These are phyloP conservation scores for Chloroceryle inda DNA, from an alignment of 2,797 vertebrate species.

Conservation along the genomic window DNA sequence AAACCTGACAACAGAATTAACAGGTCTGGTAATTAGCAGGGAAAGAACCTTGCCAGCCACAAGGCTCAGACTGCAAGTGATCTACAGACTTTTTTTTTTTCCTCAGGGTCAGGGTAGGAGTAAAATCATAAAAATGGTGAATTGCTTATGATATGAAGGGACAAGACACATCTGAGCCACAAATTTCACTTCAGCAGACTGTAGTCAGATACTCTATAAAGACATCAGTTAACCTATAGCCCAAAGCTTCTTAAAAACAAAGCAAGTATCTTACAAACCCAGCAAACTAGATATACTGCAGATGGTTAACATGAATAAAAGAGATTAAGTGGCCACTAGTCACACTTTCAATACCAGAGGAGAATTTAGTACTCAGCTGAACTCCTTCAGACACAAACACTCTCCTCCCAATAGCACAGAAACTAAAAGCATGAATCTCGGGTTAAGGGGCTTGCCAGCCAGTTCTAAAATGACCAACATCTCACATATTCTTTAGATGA, in stretches of 20 bases:
- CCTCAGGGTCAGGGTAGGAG: background rate
- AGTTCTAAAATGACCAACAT: background rate
- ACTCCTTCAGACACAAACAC: background rate
- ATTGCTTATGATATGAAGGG: constrained; percentile 6
- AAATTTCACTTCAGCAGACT: background rate
- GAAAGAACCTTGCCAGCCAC: background rate
- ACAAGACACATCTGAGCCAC: constrained; percentile 4
- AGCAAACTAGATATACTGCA: constrained; percentile 26
- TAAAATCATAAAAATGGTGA: constrained; percentile 46
- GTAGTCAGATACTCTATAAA: background rate
- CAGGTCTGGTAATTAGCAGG: constrained; percentile 41
- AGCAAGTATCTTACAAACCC: background rate
- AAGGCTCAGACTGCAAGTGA: background rate
- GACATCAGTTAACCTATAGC: background rate
- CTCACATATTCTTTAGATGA: background rate
- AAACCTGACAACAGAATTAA: constrained; percentile 47
- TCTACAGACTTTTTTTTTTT: background rate
- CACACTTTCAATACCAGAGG: background rate
- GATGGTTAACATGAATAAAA: background rate
- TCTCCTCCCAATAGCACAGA: background rate
- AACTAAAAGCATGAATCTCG: background rate
- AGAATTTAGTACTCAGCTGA: background rate
- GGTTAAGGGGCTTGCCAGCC: background rate
- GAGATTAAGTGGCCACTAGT: background rate
- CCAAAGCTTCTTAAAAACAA: constrained; percentile 35